Percentiles rank a stretch among this genome's conserved stretches.
These are phyloP conservation scores for Crenuchus spilurus DNA, from an alignment of 2,797 vertebrate genomes.

Conservation along the genomic window DNA sequence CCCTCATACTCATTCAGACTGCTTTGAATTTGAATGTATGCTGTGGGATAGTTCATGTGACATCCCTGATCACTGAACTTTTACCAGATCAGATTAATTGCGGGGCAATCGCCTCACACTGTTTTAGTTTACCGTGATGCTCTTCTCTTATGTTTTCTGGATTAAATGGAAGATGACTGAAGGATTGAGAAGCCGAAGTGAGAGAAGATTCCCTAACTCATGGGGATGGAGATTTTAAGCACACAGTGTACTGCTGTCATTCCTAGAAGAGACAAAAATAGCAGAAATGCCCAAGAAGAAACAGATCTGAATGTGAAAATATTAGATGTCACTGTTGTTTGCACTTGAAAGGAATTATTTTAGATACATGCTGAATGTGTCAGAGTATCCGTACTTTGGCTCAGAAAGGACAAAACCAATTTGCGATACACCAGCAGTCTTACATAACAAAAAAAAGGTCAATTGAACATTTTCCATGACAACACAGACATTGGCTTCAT, in stretches of 20 bases:
- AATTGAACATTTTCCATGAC: too few relatives aligned
- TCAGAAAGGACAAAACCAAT: neutral
- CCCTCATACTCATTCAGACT: neutral
- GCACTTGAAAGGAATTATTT: too few relatives aligned
- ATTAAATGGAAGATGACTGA: constrained; percentile 21
- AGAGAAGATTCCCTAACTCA: neutral
- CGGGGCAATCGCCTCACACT: too few relatives aligned
- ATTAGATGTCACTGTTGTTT: too few relatives aligned
- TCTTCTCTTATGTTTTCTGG: too few relatives aligned
- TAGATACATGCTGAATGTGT: too few relatives aligned
- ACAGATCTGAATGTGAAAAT: neutral
- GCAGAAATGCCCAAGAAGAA: neutral
- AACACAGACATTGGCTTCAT: too few relatives aligned
- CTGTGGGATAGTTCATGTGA: neutral
- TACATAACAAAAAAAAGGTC: too few relatives aligned
- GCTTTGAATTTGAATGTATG: neutral
- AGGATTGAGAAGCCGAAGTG: constrained; percentile 10
- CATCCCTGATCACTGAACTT: neutral
- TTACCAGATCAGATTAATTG: neutral
- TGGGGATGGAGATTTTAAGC: neutral
- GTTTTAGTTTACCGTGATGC: too few relatives aligned
- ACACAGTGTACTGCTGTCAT: neutral
- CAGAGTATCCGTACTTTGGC: too few relatives aligned
- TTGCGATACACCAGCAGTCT: neutral
- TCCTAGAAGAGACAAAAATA: neutral